Evolutionary conservation across 2,888 invertebrate species (phyloP), one percentile per base, ranked within the genome.

Genomic region (Tetragonisca angustula): DNA sequence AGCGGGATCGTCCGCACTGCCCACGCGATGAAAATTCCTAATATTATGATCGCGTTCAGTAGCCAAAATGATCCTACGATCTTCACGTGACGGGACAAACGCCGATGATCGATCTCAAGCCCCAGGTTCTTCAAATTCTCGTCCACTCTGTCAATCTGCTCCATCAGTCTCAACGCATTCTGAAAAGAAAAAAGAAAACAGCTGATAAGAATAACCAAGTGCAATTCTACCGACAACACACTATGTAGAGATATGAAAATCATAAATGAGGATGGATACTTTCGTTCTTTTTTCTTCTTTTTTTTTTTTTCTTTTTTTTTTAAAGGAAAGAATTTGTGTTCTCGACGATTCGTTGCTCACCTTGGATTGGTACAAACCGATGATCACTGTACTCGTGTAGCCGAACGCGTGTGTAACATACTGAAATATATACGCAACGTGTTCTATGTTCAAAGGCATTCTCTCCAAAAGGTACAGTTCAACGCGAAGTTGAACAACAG

Each of bases 61-160:
- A 84, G 2, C 74, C 79, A 84, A 2, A 50, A 4, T 0, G 36
- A 5, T 9, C 73, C 21, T 0, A 36, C 15, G 21, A 54, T 61
- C 4, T 76, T 50, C 19, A 49, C 68, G 2, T 32, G 6, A 11
- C 68, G 32, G 59, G 69, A 86, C 11, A 83, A 17, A 4, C 15
- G n/a, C 0, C 43, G 54, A 59, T 86, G 79, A 17, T 85, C 52
- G 1, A 82, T 17, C 4, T 67, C 5, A 0, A 54, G 56, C 19
- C 86, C 87, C 4, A 90, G 43, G 54, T 78, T 64, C 24, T 64
- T 36, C 11, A 90, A 78, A 0, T 71, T 84, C 5, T 83, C 70
- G 17, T 87, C 87, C 17, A 87, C 21, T 1, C 68, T 27, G 3
- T 13, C 27, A 6, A 85, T 68, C 4, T 17, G 50, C 4, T 13